These are phyloP conservation scores for Mormyrus iriodes DNA, from an alignment of 2,113 vertebrate species.

Conservation along the genomic window DNA sequence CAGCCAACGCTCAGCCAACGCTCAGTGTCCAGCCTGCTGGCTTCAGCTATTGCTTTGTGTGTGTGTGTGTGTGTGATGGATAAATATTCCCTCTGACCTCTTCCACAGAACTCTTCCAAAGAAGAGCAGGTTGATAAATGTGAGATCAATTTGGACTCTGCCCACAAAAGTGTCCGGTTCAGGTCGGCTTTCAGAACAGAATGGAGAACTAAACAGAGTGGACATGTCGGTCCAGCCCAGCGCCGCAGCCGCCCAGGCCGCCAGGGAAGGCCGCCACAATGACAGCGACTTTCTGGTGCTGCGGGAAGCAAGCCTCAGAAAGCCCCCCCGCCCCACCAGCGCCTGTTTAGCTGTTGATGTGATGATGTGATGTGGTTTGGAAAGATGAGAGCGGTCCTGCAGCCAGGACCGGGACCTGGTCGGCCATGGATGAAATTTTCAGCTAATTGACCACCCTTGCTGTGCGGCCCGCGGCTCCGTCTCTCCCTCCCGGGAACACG, in stretches of 20 bases:
- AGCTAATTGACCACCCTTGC: slow-evolving; percentile 63
- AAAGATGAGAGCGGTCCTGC: slow-evolving; percentile 36
- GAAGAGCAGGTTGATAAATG: neutral
- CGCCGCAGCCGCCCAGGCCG: slow-evolving; percentile 43
- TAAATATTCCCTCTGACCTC: neutral
- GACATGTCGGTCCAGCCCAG: slow-evolving; percentile 31
- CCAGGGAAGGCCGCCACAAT: slow-evolving; percentile 47
- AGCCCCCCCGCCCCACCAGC: slow-evolving; percentile 43
- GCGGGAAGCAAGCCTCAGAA: slow-evolving; percentile 43
- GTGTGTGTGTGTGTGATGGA: neutral
- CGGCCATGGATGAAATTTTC: slow-evolving; percentile 59
- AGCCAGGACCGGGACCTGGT: slow-evolving; percentile 35
- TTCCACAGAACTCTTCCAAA: neutral
- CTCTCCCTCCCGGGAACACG: slow-evolving; percentile 40
- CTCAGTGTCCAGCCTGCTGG: neutral
- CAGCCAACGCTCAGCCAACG: neutral
- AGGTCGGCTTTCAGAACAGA: neutral
- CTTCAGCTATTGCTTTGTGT: slow-evolving; percentile 22
- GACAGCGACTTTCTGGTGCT: slow-evolving; percentile 43
- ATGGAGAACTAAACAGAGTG: slow-evolving; percentile 31
- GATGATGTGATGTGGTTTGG: slow-evolving; percentile 53
- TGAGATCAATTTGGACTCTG: neutral
- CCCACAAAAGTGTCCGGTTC: neutral
- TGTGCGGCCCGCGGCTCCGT: slow-evolving; percentile 41
- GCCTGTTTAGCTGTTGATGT: slow-evolving; percentile 40